Evolutionary conservation across 1,140 invertebrate species (phyloP).

Genomic region (Planococcus citri): DNA sequence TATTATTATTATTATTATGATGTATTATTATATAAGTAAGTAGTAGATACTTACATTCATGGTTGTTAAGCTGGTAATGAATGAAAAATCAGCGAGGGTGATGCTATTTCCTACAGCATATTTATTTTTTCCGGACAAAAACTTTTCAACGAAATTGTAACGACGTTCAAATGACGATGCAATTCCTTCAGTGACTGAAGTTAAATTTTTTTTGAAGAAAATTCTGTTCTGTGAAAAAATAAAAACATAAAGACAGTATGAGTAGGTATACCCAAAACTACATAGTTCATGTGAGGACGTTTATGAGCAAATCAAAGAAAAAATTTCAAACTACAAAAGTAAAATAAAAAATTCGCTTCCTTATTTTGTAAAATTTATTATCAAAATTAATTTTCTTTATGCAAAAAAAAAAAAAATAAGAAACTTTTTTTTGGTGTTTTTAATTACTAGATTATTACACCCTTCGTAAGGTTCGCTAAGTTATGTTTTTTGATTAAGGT

Average conservation of each 20-base stretch:
- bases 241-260: neutral
- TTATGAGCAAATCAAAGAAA: conserved; percentile 39
- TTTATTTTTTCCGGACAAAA: conserved; percentile 48
- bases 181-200: conserved; percentile 42
- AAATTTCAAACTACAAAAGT: too few relatives aligned
- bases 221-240: neutral
- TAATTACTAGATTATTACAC: too few relatives aligned
- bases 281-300: conserved; percentile 53
- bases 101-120: conserved; percentile 52
- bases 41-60: conserved; percentile 39
- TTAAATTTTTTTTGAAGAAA: neutral
- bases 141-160: conserved; percentile 51
- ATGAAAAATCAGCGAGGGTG: conserved; percentile 59
- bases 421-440: too few relatives aligned
- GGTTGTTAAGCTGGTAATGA: conserved; percentile 48
- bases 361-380: too few relatives aligned
- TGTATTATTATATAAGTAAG: neutral
- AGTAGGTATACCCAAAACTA: conserved; percentile 45
- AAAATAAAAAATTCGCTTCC: too few relatives aligned
- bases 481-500: too few relatives aligned
- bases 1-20: too few relatives aligned
- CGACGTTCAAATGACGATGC: conserved; percentile 46
- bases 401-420: too few relatives aligned
- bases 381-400: too few relatives aligned
- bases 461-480: too few relatives aligned